These are phyloP conservation scores for Drosophila watanabei DNA, from an alignment of 1,140 invertebrate species.

Conservation along the genomic window DNA sequence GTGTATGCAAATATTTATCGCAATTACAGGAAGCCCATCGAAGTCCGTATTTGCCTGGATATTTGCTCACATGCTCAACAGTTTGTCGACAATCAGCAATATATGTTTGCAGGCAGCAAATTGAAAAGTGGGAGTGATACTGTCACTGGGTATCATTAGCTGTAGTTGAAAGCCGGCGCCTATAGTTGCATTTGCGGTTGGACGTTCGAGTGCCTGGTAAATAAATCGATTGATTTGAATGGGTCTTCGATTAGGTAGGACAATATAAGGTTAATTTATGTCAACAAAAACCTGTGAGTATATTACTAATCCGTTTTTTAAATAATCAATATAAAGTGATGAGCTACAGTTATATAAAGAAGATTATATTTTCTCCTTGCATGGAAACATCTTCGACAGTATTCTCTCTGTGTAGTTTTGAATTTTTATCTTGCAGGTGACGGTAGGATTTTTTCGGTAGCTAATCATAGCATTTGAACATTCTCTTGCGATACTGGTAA, in stretches of 20 bases:
- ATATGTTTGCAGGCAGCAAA: slow-evolving; percentile 22
- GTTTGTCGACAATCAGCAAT: slow-evolving; percentile 44
- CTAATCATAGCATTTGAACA: background rate
- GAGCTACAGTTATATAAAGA: background rate
- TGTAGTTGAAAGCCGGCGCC: slow-evolving; percentile 24
- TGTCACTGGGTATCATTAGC: slow-evolving; percentile 35
- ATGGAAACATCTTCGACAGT: background rate
- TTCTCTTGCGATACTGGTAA: background rate
- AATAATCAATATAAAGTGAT: background rate
- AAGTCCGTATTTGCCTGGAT: slow-evolving; percentile 32
- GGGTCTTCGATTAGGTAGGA: slow-evolving; percentile 12
- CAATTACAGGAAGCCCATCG: slow-evolving; percentile 52
- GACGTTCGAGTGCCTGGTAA: slow-evolving; percentile 45
- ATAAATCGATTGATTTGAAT: slow-evolving; percentile 30
- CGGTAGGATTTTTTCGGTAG: background rate
- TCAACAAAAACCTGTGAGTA: background rate
- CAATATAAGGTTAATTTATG: slow-evolving; percentile 4
- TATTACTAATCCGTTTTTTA: background rate
- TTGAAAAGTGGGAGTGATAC: slow-evolving; percentile 11
- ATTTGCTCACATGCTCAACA: slow-evolving; percentile 51
- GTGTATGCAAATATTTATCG: slow-evolving; percentile 66
- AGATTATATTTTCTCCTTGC: background rate
- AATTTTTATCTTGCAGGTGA: background rate
- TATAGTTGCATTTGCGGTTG: slow-evolving; percentile 35
- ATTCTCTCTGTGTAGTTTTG: too few relatives aligned